Base-by-base conservation (phyloP, 2,113 vertebrate species). In the Zonotrichia leucophrys region DNA sequence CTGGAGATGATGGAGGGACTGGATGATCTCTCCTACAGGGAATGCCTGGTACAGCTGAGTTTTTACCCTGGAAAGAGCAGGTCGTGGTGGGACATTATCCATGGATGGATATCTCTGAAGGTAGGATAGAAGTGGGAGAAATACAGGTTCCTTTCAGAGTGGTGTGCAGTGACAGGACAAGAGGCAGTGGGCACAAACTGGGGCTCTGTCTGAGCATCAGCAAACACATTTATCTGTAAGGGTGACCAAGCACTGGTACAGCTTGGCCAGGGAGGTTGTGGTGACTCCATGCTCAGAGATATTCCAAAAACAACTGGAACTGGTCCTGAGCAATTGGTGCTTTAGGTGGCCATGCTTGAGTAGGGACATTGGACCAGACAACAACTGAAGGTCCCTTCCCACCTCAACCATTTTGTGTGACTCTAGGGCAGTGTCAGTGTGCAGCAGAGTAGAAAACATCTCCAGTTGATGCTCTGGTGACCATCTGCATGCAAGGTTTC, bases 91-190 rank as follows among this genome's bases (percentile, higher is more conserved):
- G 15, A 8, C 52, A 8, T 44, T 33, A 19, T 12, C 22, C 53
- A 15, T 46, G 63, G 33, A 19, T 31, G 27, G 10, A 11, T 31
- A 14, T 44, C 5, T 12, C 53, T 37, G 37, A 44, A 60, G 33
- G 7, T 12, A 12, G 53, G 53, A 8, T 37, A 3, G 3, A 19
- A 28, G 17, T 7, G 22, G 46, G 31, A 55, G 62, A 37, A 15
- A 18, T 3, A 1, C 15, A n/a, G 0, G 2, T 59, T 58, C n/a
- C 13, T 49, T 30, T 30, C 63, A 60, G 16, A 17, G 63, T 5
- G 16, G 10, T 25, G 35, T 25, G 25, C 35, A 58, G 72, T 17
- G 73, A 60, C 63, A 68, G 44, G 25, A 50, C 35, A 30, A 16
- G 60, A 56, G 50, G 23, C 13, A 10, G 12, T 4, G 28, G 60